Evolutionary conservation across 2,797 vertebrate genomes (phyloP), one percentile per base, ranked within the genome.

Genomic region (Poecilia gillii): DNA sequence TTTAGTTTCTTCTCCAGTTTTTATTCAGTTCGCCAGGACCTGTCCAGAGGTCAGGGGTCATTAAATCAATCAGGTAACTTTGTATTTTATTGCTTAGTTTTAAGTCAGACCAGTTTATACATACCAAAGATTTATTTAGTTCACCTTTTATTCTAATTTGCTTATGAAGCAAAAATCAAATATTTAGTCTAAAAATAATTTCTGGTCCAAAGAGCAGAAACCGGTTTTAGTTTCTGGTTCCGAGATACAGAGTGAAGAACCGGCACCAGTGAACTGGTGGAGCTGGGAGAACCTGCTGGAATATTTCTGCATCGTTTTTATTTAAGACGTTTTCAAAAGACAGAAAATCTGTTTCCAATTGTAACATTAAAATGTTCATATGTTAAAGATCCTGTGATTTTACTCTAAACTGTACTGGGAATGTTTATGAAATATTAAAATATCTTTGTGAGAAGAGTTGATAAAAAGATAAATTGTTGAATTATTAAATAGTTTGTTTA

Each of bases 401-500:
- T 45, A 70, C 71, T 72, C 71, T 57, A 64, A 87, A 81, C 33
- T 53, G 46, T 79, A 46, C 49, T 85, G 78, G 89, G 81, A 89
- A 78, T 62, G 73, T 49, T 57, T 78, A 71, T 0, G 9, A 4
- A 23, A 64, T 49, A 66, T 68, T 51, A 45, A 70, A 71, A 57
- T 43, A 25, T 84, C 47, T 84, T 76, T 72, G 81, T 84, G 47
- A 87, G 81, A 84, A 77, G 64, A 36, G 72, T 88, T 64, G 94
- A 94, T 94, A 95, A 95, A 95, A 84, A 77, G 33, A 79, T 81
- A 73, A 82, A 73, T 55, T 82, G 45, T 84, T 80, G 23, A 20
- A 76, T 47, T 68, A 11, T 33, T 45, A 14, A 12, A 43, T 9
- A 70, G 36, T 23, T 41, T 70, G 3, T 70, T 57, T 8, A 20